These are phyloP conservation scores for Gymnobelideus leadbeateri DNA, from an alignment of 2,113 vertebrate genomes.

Conservation along the genomic window DNA sequence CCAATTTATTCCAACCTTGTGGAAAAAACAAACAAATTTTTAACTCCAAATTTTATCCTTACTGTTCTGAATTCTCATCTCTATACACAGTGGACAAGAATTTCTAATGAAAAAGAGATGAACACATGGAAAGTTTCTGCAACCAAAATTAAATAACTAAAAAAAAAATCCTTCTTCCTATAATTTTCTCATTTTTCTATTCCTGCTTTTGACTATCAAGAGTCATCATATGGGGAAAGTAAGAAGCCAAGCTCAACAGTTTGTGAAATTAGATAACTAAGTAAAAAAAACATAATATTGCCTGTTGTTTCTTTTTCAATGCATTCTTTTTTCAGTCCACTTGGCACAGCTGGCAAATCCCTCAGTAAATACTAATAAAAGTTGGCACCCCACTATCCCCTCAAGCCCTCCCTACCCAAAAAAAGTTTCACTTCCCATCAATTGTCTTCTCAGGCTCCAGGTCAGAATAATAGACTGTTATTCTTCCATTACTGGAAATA, in stretches of 20 bases:
- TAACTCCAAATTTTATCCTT: constrained; percentile 26
- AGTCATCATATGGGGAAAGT: neutral
- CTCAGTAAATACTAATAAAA: neutral
- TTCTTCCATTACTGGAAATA: neutral
- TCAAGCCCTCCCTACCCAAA: neutral
- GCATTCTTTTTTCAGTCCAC: neutral
- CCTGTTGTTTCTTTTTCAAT: neutral
- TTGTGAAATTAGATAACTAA: neutral
- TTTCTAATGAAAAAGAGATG: constrained; percentile 1
- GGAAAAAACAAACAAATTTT: constrained; percentile 54
- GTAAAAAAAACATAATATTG: neutral
- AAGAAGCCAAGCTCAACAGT: neutral
- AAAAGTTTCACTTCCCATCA: neutral
- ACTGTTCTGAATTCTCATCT: constrained; percentile 13
- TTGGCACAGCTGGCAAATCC: neutral
- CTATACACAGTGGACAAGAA: neutral
- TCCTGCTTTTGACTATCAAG: neutral
- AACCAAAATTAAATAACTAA: neutral
- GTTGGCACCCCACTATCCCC: neutral
- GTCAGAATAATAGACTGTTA: neutral
- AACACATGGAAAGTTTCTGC: neutral
- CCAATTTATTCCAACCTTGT: constrained; percentile 63
- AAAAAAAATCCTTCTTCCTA: neutral
- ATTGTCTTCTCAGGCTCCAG: neutral
- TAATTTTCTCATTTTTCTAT: neutral